Base-by-base conservation (phyloP, 2,888 invertebrate species). In the Pheosia tremula region DNA sequence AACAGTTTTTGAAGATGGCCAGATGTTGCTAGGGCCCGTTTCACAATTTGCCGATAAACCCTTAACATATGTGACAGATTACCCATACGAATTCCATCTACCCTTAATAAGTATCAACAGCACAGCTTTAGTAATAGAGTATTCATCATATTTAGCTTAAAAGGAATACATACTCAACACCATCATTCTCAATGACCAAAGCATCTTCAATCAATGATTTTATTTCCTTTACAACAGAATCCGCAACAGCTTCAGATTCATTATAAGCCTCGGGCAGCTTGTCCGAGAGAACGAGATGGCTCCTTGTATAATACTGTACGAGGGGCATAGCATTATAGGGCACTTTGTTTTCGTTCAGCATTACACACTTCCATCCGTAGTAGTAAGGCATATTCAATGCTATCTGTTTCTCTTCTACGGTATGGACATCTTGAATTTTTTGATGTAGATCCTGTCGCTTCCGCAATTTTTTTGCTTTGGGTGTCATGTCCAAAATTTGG, bases 351-450 rank as follows among this genome's bases (percentile, higher is more conserved):
- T 97, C 97, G 3, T 89, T 84, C 4, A 97, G 81, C 76, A 95
- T 87, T 2, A 95, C 85, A 62, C 95, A 94, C 77, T 94, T 95
- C 92, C 95, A 97, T 2, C 98, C 98, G 84, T 97, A 98, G 84
- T 96, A 97, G 57, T 95, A 94, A 0, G 97, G 97, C 95, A 97
- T 96, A 83, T 98, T 98, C 38, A 98, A 79, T 74, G 96, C 97
- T 59, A 97, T 95, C 75, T 97, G 94, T 81, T 98, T 98, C 83
- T 97, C 97, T 89, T 98, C 98, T 0, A 97, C 95, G 0, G 97
- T 97, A 62, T 95, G 94, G 10, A 96, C 77, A 1, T 92, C 84
- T 81, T 94, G 94, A 11, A 98, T 95, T 79, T 95, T 93, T 13
- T 96, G 91, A 75, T 95, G 89, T 84, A 94, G 87, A 3, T 79